Base-by-base conservation (phyloP, 2,113 vertebrate genomes). In the Pollimyrus isidori region DNA sequence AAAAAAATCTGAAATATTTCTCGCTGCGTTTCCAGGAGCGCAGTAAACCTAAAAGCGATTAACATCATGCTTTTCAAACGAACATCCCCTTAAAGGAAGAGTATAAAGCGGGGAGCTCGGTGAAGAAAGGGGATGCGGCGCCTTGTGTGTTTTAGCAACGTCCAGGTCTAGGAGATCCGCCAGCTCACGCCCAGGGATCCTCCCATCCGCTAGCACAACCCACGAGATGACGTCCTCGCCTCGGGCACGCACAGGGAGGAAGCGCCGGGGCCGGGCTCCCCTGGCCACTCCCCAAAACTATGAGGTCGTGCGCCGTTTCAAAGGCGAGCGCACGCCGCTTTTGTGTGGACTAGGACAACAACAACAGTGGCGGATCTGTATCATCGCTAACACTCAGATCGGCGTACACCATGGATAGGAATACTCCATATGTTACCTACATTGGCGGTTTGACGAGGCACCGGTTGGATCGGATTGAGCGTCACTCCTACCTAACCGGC, bases 161-260 rank as follows among this genome's bases (percentile, higher is more conserved):
- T 92, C 93, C 93, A 82, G 87, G 88, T 88, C 90, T 89, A 80
- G 93, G 89, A 91, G 90, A 91, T 91, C 92, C 92, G 87, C 50
- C 93, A 93, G 91, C 82, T 92, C 86, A 35, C 0, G 26, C 50
- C 89, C 92, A 92, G 91, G 92, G 91, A 94, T 80, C 94, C 95
- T 94, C 95, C 95, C 95, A 93, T 92, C 76, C 91, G 93, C 94
- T 94, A 95, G 96, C 95, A 95, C 95, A 95, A 94, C 93, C 92
- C 91, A 93, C 93, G 92, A 87, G 92, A 93, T 95, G 93, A 95
- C 93, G 93, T 94, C 92, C 91, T 90, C 91, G 13, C 76, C 90
- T 92, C 92, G 91, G 91, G 93, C 93, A 92, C 92, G 93, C 93
- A 93, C 1, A 13, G 85, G 49, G 92, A 93, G 93, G 94, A 96